Conservation (phyloP, 2,113 vertebrate genomes). For the Pseudorhombus dupliciocellatus region DNA sequence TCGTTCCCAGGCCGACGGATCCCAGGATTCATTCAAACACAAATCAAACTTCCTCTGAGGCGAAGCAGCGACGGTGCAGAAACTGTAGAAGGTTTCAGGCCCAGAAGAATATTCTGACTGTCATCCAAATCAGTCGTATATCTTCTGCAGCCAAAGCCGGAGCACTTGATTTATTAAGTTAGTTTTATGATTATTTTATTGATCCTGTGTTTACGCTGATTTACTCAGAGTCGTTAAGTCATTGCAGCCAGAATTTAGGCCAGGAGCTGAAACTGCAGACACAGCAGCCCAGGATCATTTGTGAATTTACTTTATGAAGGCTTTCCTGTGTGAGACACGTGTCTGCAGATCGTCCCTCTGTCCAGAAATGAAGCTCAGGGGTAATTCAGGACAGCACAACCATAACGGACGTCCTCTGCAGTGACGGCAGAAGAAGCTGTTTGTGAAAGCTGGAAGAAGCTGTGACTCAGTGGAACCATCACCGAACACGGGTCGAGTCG, state of each 20-base stretch:
- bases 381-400: not conserved
- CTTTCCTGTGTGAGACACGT: not conserved
- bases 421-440: no score
- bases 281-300: not conserved
- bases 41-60: no score
- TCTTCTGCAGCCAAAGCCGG: not conserved
- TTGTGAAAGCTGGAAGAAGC: not conserved
- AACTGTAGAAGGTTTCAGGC: not conserved
- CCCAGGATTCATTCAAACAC: no score
- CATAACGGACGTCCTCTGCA: no score
- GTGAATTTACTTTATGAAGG: not conserved
- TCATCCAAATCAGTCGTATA: no score
- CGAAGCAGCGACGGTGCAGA: no score
- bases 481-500: not conserved
- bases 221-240: constrained; percentile 26
- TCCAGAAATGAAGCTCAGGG: not conserved
- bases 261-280: constrained; percentile 32
- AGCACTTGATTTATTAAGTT: constrained; percentile 24
- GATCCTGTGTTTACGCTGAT: constrained; percentile 47
- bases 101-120: not conserved
- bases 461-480: not conserved
- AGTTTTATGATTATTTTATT: constrained; percentile 58
- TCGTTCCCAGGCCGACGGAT: no score
- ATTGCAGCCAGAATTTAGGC: not conserved
- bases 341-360: not conserved